phyloP scores from a whole-genome alignment of 2,888 invertebrate genomes.

The Thera obeliscata region DNA sequence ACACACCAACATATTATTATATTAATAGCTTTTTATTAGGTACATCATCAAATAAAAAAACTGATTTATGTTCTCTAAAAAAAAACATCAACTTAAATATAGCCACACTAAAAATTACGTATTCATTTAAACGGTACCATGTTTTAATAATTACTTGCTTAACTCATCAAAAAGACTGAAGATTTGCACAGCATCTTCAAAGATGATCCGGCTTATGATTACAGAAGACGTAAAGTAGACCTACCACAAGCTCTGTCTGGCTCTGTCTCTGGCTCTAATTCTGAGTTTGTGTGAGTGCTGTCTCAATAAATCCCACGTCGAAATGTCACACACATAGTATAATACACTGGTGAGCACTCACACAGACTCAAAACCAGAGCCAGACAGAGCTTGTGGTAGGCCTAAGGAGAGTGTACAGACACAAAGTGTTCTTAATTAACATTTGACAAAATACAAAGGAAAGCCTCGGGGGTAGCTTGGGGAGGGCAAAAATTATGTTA shows the following conservation, averaged over 20 bases:
- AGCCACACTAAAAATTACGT: conserved; percentile 9
- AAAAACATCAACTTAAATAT: not conserved
- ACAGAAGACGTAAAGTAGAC: conserved; percentile 25
- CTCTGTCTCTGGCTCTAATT: too few species aligned
- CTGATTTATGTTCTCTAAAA: not conserved
- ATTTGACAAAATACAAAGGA: conserved; percentile 46
- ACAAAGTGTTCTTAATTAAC: conserved; percentile 43
- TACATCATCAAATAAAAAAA: too few species aligned
- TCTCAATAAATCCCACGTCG: too few species aligned
- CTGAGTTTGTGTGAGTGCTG: too few species aligned
- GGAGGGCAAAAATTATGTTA: conserved; percentile 37
- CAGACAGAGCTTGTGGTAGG: too few species aligned
- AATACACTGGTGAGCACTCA: too few species aligned
- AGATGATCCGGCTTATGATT: conserved; percentile 38
- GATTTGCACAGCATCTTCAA: conserved; percentile 42
- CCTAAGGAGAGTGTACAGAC: not conserved
- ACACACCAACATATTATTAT: too few species aligned
- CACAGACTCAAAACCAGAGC: too few species aligned
- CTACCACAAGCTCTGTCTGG: too few species aligned
- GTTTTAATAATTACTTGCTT: conserved; percentile 32
- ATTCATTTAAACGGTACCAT: conserved; percentile 23
- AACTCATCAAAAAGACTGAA: conserved; percentile 40
- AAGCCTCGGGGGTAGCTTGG: conserved; percentile 28
- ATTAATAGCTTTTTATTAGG: too few species aligned
- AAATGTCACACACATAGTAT: too few species aligned